Conservation (phyloP, 2,888 invertebrate genomes). For the Hirtodrosophila cameraria region DNA sequence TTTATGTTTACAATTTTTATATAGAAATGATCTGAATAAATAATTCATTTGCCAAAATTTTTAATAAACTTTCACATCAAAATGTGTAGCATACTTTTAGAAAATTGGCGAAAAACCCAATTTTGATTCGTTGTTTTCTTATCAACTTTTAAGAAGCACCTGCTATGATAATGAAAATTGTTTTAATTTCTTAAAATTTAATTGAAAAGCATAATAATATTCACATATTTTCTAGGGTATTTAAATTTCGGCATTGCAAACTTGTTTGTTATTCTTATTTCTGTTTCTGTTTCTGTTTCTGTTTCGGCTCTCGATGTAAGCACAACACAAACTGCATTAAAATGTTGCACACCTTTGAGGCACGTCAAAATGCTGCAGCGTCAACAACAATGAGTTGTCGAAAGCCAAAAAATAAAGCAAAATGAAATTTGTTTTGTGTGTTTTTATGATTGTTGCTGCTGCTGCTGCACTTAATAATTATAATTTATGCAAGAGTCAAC, state of each 20-base stretch:
- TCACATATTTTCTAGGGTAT: background rate
- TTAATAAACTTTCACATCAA: too few species aligned
- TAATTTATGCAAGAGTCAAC: conserved; percentile 69
- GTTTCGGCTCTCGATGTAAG: conserved; percentile 2
- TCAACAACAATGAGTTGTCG: conserved; percentile 13
- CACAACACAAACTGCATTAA: conserved; percentile 43
- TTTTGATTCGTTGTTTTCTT: too few species aligned
- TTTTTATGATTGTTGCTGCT: conserved; percentile 19
- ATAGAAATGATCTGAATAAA: too few species aligned
- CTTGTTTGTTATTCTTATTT: background rate
- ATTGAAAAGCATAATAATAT: too few species aligned
- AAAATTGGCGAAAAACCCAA: too few species aligned
- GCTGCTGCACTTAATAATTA: conserved; percentile 63
- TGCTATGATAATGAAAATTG: too few species aligned
- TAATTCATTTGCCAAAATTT: too few species aligned
- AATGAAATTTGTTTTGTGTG: conserved; percentile 37
- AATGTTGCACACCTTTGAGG: conserved; percentile 43
- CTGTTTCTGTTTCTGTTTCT: background rate
- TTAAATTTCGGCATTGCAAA: background rate
- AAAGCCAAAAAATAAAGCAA: conserved; percentile 38
- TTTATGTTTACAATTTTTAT: too few species aligned
- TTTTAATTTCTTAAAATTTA: too few species aligned
- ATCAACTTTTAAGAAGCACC: too few species aligned
- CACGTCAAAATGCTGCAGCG: conserved; percentile 28
- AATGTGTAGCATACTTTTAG: too few species aligned